Evolutionary conservation across 2,888 invertebrate genomes (phyloP).

Genomic region (Acrobasis consociella): DNA sequence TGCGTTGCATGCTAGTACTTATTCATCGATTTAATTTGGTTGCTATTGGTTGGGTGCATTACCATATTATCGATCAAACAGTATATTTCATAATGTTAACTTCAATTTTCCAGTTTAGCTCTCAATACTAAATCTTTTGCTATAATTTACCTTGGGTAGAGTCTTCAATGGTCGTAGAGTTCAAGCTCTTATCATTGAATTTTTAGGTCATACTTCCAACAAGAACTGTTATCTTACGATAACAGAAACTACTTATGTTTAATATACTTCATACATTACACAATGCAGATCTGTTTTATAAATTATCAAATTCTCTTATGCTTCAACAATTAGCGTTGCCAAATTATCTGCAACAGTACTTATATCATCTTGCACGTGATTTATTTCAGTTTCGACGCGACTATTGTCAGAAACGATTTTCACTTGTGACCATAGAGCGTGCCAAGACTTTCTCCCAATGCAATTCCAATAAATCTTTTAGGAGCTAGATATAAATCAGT

Average conservation of each 20-base stretch:
- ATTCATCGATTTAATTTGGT: constrained; percentile 19
- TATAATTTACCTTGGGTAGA: neutral
- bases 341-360: constrained; percentile 7
- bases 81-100: too few relatives aligned
- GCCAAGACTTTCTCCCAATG: constrained; percentile 63
- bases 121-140: too few relatives aligned
- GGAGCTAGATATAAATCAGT: constrained; percentile 48
- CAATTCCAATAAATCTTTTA: constrained; percentile 48
- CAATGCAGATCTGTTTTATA: neutral
- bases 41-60: neutral
- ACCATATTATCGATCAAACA: constrained; percentile 29
- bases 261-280: neutral
- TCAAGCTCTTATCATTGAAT: constrained; percentile 16
- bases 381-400: constrained; percentile 35
- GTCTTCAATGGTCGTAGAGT: neutral
- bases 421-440: constrained; percentile 51
- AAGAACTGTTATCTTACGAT: constrained; percentile 4
- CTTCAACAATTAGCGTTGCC: constrained; percentile 1
- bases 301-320: neutral
- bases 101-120: too few relatives aligned
- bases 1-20: constrained; percentile 29
- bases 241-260: neutral
- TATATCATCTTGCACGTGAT: constrained; percentile 45
- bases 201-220: constrained; percentile 5
- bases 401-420: constrained; percentile 45